A percentile compares a stretch with the other conserved stretches of the same genome.
These are phyloP conservation scores for Cinclus mexicanus DNA, from an alignment of 2,113 vertebrate species.

Conservation along the genomic window DNA sequence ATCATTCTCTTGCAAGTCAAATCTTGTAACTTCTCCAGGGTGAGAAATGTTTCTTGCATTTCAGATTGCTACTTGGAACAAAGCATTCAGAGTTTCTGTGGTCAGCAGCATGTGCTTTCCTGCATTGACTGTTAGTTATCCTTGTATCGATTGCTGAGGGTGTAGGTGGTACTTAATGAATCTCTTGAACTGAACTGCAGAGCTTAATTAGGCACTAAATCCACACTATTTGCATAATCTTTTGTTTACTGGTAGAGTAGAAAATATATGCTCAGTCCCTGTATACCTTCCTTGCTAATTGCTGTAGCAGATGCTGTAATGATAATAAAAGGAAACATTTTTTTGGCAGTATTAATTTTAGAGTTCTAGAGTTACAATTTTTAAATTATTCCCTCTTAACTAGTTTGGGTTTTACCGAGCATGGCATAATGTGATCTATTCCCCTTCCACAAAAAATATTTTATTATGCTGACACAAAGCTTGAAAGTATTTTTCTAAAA, in stretches of 20 bases:
- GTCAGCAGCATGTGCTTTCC: neutral
- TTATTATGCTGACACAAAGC: neutral
- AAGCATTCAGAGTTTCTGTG: neutral
- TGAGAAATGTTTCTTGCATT: conserved; percentile 20
- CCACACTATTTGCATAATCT: conserved; percentile 61
- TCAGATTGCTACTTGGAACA: neutral
- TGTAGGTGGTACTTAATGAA: conserved; percentile 23
- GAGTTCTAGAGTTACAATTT: conserved; percentile 39
- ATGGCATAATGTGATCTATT: neutral
- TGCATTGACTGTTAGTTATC: neutral
- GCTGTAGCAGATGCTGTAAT: conserved; percentile 53
- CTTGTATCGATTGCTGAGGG: conserved; percentile 24
- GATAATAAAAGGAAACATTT: conserved; percentile 47
- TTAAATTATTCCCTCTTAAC: conserved; percentile 15
- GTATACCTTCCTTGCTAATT: conserved; percentile 61
- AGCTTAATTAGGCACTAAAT: conserved; percentile 66
- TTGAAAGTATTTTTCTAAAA: conserved; percentile 34
- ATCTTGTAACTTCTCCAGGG: neutral
- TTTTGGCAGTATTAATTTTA: conserved; percentile 46
- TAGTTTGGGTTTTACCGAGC: neutral
- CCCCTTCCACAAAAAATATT: neutral
- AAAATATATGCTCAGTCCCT: conserved; percentile 50
- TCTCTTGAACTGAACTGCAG: conserved; percentile 46
- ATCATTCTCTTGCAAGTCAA: conserved; percentile 43
- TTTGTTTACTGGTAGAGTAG: conserved; percentile 63